Percentiles rank a stretch among this genome's conserved stretches.
These are phyloP conservation scores for Tinea pellionella DNA, from an alignment of 2,888 invertebrate species.

Conservation along the genomic window DNA sequence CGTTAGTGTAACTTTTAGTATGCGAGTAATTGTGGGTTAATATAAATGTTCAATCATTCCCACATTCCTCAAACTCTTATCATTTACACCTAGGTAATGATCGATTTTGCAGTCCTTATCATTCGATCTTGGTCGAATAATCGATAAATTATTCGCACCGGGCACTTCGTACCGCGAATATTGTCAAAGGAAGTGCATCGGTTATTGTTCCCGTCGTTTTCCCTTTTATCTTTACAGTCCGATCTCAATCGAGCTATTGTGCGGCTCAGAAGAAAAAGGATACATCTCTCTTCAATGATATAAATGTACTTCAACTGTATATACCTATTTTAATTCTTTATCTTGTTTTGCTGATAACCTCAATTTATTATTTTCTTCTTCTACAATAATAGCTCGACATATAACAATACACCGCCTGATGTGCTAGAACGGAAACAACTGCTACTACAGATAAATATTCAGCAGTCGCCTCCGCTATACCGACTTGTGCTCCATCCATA, in stretches of 20 bases:
- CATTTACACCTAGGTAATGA: constrained; percentile 50
- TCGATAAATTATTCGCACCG: constrained; percentile 43
- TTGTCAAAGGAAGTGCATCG: constrained; percentile 65
- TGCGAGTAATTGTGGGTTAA: too few species aligned
- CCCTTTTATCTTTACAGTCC: constrained; percentile 43
- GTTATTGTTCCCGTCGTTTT: constrained; percentile 60
- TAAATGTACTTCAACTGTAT: neutral
- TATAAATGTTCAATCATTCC: constrained; percentile 6
- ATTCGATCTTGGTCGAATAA: constrained; percentile 40
- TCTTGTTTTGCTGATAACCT: neutral
- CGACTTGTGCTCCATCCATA: too few species aligned
- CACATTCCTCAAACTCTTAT: constrained; percentile 29
- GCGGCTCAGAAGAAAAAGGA: neutral
- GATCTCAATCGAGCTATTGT: constrained; percentile 31
- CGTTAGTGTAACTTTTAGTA: too few species aligned
- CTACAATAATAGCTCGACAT: too few species aligned
- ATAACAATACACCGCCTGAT: too few species aligned
- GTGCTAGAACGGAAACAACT: too few species aligned
- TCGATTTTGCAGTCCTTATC: constrained; percentile 52
- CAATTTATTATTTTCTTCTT: neutral
- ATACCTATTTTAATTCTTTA: neutral
- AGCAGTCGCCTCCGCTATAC: too few species aligned
- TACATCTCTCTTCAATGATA: neutral
- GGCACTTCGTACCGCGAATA: constrained; percentile 31
- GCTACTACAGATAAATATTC: too few species aligned